phyloP scores from a whole-genome alignment of 2,113 vertebrate species.

The Pituophis catenifer region DNA sequence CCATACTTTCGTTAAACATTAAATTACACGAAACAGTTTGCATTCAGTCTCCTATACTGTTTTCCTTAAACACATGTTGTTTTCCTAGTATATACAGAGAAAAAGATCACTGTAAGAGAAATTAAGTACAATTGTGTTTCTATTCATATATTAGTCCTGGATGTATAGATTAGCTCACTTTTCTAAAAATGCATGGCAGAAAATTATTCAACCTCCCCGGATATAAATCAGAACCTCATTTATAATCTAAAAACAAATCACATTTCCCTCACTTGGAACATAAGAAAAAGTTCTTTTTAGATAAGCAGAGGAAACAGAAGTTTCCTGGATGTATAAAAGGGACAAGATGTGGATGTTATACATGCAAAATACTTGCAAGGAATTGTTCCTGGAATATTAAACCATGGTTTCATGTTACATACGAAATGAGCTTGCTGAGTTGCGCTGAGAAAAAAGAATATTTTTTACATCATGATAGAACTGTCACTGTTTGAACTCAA shows the following conservation, averaged over 20 bases:
- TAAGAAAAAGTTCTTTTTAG: neutral
- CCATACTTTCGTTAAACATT: neutral
- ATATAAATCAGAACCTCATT: neutral
- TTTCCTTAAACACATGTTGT: neutral
- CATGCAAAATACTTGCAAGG: too few species aligned
- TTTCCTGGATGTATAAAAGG: neutral
- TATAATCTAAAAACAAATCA: neutral
- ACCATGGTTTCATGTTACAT: neutral
- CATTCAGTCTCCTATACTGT: neutral
- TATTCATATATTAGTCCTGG: neutral
- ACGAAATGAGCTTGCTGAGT: neutral
- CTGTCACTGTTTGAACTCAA: neutral
- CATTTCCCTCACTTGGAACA: neutral
- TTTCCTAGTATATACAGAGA: neutral
- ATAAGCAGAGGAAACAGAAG: neutral
- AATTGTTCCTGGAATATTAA: neutral
- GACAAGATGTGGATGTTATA: neutral
- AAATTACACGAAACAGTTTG: neutral
- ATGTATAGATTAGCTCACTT: neutral
- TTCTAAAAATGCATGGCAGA: neutral
- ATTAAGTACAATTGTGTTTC: neutral
- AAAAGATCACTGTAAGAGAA: neutral
- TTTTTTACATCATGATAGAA: neutral
- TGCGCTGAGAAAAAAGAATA: neutral
- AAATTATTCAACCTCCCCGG: neutral